Evolutionary conservation across 2,113 vertebrate genomes (phyloP), one percentile per base, ranked within the genome.

Genomic region (Equus przewalskii): DNA sequence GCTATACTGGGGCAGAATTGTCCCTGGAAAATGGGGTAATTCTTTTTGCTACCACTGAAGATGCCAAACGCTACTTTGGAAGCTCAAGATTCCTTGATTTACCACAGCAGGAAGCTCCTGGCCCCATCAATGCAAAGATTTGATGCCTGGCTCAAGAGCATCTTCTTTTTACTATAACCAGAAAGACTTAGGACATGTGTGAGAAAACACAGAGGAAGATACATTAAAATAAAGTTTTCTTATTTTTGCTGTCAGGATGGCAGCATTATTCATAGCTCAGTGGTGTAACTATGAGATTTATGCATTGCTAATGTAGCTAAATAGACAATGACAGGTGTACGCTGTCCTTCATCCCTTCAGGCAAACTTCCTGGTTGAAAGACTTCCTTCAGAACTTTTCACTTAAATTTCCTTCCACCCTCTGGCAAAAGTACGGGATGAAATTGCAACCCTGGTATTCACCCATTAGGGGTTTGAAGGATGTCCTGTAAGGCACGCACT

Each of bases 301-400:
- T 26, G 64, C 76, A 70, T 7, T 78, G 65, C 86, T 96, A 51
- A 94, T 96, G 97, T 49, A 95, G 81, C 49, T 92, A 92, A 96
- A 72, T 0, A 11, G 56, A 89, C 36, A 67, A 85, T 46, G 76
- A 14, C 19, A 8, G 86, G 67, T 4, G 1, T 7, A 69, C 22
- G 30, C 65, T 51, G 7, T 86, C 84, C 93, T 97, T 96, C 81
- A 93, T 83, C 76, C 64, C 83, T 96, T 64, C 69, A 92, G 9
- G 51, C 24, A 56, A 84, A 69, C 0, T 94, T 95, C 58, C 13
- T 51, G 4, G 28, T 56, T 79, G 82, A 46, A 26, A 49, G 76
- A 67, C 54, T 82, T 78, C 51, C 18, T 65, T 14, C 30, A 86
- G 51, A 85, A 94, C 12, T 44, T 44, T 64, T 56, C 16, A 13